A percentile compares a stretch with the other conserved stretches of the same genome.
Conservation (phyloP, 2,888 invertebrate species). For the Lithosia quadra region DNA sequence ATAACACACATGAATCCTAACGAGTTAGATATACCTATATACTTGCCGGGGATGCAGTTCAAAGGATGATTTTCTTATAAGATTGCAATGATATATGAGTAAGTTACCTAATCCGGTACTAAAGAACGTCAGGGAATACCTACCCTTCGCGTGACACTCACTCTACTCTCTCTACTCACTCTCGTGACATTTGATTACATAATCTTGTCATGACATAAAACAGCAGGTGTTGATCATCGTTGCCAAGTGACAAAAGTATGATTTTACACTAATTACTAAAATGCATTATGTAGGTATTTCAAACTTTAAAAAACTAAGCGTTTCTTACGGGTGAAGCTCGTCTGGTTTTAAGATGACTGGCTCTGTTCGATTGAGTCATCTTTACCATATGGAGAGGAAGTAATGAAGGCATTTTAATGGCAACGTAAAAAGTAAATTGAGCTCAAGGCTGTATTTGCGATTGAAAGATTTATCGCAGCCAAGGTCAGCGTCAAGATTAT, state of each 20-base stretch:
- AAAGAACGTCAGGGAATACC: conserved; percentile 16
- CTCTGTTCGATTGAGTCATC: conserved; percentile 61
- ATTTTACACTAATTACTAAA: conserved; percentile 53
- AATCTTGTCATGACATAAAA: conserved; percentile 49
- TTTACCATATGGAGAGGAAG: conserved; percentile 68
- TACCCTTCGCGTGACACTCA: conserved; percentile 16
- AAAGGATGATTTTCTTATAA: background rate
- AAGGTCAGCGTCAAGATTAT: conserved; percentile 63
- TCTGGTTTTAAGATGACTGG: conserved; percentile 23
- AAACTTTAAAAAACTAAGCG: conserved; percentile 3
- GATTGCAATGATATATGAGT: background rate
- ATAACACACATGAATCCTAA: no score
- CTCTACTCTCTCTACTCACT: no score
- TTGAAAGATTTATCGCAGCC: conserved; percentile 59
- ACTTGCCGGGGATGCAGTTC: background rate
- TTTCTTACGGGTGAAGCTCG: background rate
- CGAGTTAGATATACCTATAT: no score
- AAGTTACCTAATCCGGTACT: background rate
- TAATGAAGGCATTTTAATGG: conserved; percentile 73
- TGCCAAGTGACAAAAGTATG: conserved; percentile 59
- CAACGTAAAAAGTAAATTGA: conserved; percentile 64
- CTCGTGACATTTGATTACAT: conserved; percentile 27
- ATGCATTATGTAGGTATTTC: conserved; percentile 13
- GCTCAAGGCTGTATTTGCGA: conserved; percentile 70
- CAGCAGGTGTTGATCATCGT: conserved; percentile 39